Evolutionary conservation across 2,888 invertebrate genomes (phyloP).

Genomic region (Lithophane ornitopus): DNA sequence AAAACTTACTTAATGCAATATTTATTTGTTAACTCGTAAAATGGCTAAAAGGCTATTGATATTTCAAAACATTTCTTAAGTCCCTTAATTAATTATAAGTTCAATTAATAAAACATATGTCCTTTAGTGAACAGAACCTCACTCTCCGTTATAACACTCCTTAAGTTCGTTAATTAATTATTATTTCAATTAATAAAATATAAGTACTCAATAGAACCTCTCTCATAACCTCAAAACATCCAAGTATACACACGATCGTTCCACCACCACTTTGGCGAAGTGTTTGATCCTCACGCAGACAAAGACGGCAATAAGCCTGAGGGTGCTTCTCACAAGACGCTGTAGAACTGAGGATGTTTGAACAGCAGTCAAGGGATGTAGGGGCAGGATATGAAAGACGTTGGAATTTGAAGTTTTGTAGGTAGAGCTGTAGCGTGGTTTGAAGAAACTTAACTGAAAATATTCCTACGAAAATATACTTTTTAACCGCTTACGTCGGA

Average conservation of each 20-base stretch:
- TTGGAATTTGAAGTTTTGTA: neutral
- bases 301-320: slow-evolving; percentile 65
- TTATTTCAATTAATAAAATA: neutral
- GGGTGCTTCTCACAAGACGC: slow-evolving; percentile 50
- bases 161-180: neutral
- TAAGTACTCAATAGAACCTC: neutral
- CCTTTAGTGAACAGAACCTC: too few species aligned
- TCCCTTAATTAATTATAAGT: too few species aligned
- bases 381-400: slow-evolving; percentile 25
- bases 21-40: slow-evolving; percentile 1
- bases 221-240: slow-evolving; percentile 3
- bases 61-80: neutral
- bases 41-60: too few species aligned
- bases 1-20: neutral
- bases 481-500: too few species aligned
- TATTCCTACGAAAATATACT: too few species aligned
- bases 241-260: slow-evolving; percentile 9
- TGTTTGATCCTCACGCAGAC: slow-evolving; percentile 39
- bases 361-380: slow-evolving; percentile 13
- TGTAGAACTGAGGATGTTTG: slow-evolving; percentile 35
- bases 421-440: neutral
- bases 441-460: neutral
- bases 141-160: too few species aligned
- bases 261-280: slow-evolving; percentile 18
- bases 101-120: too few species aligned